These are phyloP conservation scores for Alsophila aescularia DNA, from an alignment of 2,888 invertebrate genomes.

Conservation along the genomic window DNA sequence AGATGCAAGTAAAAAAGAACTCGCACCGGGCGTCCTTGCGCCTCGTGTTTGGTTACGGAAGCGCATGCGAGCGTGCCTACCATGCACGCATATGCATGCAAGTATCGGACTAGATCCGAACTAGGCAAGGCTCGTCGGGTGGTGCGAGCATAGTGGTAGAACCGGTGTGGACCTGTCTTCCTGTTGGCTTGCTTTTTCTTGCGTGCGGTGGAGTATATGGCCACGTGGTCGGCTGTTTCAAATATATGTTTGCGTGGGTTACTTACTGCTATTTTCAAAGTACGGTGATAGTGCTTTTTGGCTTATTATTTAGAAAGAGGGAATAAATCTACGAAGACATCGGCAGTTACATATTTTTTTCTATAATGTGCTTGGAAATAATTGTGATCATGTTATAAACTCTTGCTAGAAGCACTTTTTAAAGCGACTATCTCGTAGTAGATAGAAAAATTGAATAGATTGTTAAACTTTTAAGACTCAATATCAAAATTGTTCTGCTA, in stretches of 20 bases:
- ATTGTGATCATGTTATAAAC: too few relatives aligned
- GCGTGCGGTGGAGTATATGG: neutral
- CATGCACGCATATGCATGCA: neutral
- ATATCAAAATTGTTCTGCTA: too few relatives aligned
- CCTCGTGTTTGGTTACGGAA: constrained; percentile 50
- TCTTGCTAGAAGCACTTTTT: too few relatives aligned
- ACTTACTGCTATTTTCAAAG: too few relatives aligned
- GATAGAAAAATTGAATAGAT: too few relatives aligned
- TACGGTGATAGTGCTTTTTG: too few relatives aligned
- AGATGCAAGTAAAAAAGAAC: constrained; percentile 4
- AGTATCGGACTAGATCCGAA: neutral
- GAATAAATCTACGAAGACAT: too few relatives aligned
- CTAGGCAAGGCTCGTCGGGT: neutral
- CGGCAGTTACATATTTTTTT: too few relatives aligned
- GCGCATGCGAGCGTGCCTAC: constrained; percentile 16
- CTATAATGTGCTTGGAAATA: too few relatives aligned
- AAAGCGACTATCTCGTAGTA: too few relatives aligned
- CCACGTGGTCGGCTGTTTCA: neutral
- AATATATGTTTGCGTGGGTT: neutral
- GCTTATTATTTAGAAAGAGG: too few relatives aligned
- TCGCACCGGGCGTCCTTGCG: constrained; percentile 42
- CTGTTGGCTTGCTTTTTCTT: neutral
- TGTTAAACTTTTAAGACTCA: too few relatives aligned
- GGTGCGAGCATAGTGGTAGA: neutral
- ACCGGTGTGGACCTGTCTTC: constrained; percentile 9